Conservation (phyloP, 2,113 vertebrate species). For the Caretta caretta region DNA sequence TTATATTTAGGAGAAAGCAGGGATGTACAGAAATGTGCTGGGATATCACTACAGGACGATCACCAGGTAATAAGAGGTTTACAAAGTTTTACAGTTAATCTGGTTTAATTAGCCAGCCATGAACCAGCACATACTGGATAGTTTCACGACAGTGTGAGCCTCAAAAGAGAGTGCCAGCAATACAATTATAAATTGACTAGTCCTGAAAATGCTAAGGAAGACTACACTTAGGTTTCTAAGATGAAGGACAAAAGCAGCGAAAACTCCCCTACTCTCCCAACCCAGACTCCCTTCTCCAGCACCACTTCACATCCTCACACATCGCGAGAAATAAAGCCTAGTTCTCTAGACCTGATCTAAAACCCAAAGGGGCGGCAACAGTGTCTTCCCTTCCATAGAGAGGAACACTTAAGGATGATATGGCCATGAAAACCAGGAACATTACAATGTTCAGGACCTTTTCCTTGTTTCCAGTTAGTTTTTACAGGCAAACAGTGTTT, state of each 20-base stretch:
- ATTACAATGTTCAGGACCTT: neutral
- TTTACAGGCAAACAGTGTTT: neutral
- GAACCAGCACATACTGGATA: neutral
- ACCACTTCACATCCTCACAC: neutral
- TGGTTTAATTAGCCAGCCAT: neutral
- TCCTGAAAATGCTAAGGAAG: no score
- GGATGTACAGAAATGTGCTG: neutral
- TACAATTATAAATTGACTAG: no score
- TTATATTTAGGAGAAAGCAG: neutral
- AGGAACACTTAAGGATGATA: neutral
- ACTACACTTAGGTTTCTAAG: neutral
- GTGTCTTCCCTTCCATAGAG: neutral
- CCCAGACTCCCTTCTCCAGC: neutral
- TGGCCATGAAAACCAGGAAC: neutral
- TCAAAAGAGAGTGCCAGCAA: no score
- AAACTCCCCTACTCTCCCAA: neutral
- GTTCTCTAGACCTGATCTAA: neutral
- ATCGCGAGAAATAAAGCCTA: neutral
- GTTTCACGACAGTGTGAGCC: no score
- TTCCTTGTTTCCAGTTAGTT: fast-evolving
- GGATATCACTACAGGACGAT: no score
- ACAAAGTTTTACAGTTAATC: neutral
- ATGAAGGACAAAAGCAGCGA: neutral
- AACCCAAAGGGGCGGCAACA: neutral
- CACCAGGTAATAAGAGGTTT: neutral